These are phyloP conservation scores for Ooceraea biroi DNA, from an alignment of 1,140 invertebrate genomes.

Conservation along the genomic window DNA sequence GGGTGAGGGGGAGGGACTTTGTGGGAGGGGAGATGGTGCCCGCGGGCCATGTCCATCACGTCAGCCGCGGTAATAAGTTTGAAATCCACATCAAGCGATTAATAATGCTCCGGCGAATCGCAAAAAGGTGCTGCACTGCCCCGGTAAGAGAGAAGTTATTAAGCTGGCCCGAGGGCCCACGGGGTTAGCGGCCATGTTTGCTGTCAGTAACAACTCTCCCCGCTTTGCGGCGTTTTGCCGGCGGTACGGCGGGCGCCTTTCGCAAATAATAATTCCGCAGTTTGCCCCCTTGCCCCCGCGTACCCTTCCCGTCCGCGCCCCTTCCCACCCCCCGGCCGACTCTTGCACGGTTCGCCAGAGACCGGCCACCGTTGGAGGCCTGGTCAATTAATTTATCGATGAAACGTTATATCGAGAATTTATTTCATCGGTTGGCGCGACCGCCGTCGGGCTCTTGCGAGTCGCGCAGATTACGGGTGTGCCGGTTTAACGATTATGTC, in stretches of 20 bases:
- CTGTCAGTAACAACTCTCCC: slow-evolving; percentile 82
- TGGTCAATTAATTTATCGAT: slow-evolving; percentile 70
- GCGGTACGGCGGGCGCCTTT: slow-evolving; percentile 66
- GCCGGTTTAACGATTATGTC: slow-evolving; percentile 64
- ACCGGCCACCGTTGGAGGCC: slow-evolving; percentile 42
- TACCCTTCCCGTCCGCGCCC: background rate
- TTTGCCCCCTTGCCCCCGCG: slow-evolving; percentile 30
- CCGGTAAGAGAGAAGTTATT: slow-evolving; percentile 78
- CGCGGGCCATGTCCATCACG: slow-evolving; percentile 76
- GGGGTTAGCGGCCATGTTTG: slow-evolving; percentile 79
- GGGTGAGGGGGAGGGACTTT: slow-evolving; percentile 39
- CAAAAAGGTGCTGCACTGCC: slow-evolving; percentile 78
- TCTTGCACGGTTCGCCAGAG: slow-evolving; percentile 44
- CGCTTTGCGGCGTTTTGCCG: slow-evolving; percentile 66
- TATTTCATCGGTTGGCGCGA: slow-evolving; percentile 61
- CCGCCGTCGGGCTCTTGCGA: slow-evolving; percentile 44
- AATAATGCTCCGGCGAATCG: slow-evolving; percentile 82
- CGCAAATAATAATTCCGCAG: slow-evolving; percentile 68
- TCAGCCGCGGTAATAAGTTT: slow-evolving; percentile 82
- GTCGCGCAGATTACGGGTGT: slow-evolving; percentile 48
- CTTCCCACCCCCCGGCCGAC: slow-evolving; percentile 14
- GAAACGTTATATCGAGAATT: slow-evolving; percentile 61
- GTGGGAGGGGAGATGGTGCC: slow-evolving; percentile 63
- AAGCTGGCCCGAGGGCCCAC: slow-evolving; percentile 75
- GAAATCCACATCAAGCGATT: slow-evolving; percentile 83